Base-by-base conservation (phyloP, 2,888 invertebrate species). In the Tinea semifulvella region DNA sequence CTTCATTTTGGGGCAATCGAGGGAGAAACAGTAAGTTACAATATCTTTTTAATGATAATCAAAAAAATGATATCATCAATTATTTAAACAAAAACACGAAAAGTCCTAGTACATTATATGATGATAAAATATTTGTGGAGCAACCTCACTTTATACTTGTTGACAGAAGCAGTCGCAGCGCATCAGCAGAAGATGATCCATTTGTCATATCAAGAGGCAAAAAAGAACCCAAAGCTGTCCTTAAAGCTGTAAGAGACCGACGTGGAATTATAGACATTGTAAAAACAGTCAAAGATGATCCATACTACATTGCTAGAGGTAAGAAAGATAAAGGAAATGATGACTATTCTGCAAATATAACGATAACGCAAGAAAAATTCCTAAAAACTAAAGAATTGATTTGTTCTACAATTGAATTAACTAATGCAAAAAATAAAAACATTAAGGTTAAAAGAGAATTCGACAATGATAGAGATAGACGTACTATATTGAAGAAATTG, bases 61-160 rank as follows among this genome's bases (percentile, higher is more conserved):
- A 20, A 3, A 18, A 17, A 31, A 11, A 36, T 35, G 10, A 5
- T 35, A 8, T 14, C 6, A 10, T 14, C 16, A 42, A 44, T 25
- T 44, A 43, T 28, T 52, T 46, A 44, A 52, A 51, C 45, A 50
- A 50, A 11, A 39, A 39, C 13, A n/a, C 11, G 11, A 39, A 22
- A 40, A 6, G 17, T 40, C 8, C 40, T 11, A 62, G 63, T 20
- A 71, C 72, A 8, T 46, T 77, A 0, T 58, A 61, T 5, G 68
- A 77, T 45, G 74, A 70, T 31, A 66, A 65, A 51, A 66, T 85
- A 26, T 84, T 62, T 50, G 85, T 74, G 1, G 82, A 85, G 16
- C 79, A 85, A 56, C 85, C 85, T 0, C 68, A 67, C 47, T 85
- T 76, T 60, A 69, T 85, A 52, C 50, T 84, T 45, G 68, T 84